Base-by-base conservation (phyloP, 2,888 invertebrate genomes). In the Tiphia femorata region DNA sequence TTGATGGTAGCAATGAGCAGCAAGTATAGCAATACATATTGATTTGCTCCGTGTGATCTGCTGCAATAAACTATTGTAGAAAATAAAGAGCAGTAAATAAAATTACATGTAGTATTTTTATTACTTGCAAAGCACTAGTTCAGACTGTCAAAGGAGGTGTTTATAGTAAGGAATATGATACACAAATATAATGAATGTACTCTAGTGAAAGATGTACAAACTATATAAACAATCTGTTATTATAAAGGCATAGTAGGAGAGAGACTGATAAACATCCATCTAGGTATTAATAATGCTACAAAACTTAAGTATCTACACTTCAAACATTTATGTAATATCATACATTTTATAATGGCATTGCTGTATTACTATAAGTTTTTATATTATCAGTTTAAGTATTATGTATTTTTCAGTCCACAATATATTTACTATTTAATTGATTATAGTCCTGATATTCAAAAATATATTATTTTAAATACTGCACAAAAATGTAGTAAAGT, bases 221-320 rank as follows among this genome's bases (percentile, higher is more conserved):
- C 52, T 43, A 19, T 46, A 25, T 5, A 30, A 30, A 48, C 27
- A 25, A 37, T 53, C 33, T 48, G 16, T 43, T 38, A 14, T 12
- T 5, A 20, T 42, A 48, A 35, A 23, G 43, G 44, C 10, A 30
- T 8, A 3, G 35, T 48, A 58, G 46, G 29, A 37, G 51, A 49
- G 62, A 72, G 65, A 73, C 67, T 72, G 68, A 69, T 67, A 59
- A 64, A 62, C 60, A 62, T 63, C 64, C 53, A 58, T 60, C 56
- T 64, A 58, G 35, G 21, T 54, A 57, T 54, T 58, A 65, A 51
- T 56, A 50, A 46, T 57, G 35, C 42, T 41, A 48, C 8, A 53
- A 27, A 42, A 23, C 14, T 29, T 38, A 58, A 49, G 30, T 30
- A 21, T 53, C 37, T 48, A 43, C n/a, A n/a, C 21, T 50, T 14